Base-by-base conservation (phyloP, 2,113 vertebrate species). In the Cyprinodon variegatus region DNA sequence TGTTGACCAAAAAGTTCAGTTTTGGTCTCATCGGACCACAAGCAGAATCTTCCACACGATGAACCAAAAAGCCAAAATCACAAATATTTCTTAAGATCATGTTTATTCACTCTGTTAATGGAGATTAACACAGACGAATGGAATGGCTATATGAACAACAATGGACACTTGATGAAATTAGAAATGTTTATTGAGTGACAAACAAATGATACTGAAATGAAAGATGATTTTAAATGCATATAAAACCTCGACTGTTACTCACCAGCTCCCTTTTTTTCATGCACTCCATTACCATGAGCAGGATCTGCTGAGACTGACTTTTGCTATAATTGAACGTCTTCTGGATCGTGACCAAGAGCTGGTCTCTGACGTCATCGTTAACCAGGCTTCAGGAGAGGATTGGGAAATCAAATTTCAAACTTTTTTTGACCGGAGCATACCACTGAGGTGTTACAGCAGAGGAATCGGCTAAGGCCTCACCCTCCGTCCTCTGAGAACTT, bases 201-300 rank as follows among this genome's bases (percentile, higher is more conserved):
- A 40, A 72, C 50, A 72, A 60, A 70, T 50, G 50, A 71, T 61
- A 37, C 75, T 61, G 3, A 61, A 61, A 65, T 57, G 65, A 22
- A 81, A 11, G 8, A 65, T 45, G 62, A 4, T 64, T 1, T 62
- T 11, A 2, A 68, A n/a, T 20, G n/a, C n/a, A 20, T 22, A 37
- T 14, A 14, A 29, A 22, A 75, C 10, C 5, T 14, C 60, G 12
- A 60, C 17, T 38, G 72, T 57, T 50, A 96, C 97, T 98, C 91
- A 99, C 98, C 65, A 99, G 95, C 76, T 98, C 98, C 84, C 96
- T 96, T 91, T 96, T 99, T 84, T 97, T 99, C 98, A 99, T 99
- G 88, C 97, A 99, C 79, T 99, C 97, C 94, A 96, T 96, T 36
- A 98, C 94, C 90, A 99, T 95, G 13, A 95, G 71, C 6, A 98